Evolutionary conservation across 2,797 vertebrate species (phyloP).

Genomic region (Acomys russatus): DNA sequence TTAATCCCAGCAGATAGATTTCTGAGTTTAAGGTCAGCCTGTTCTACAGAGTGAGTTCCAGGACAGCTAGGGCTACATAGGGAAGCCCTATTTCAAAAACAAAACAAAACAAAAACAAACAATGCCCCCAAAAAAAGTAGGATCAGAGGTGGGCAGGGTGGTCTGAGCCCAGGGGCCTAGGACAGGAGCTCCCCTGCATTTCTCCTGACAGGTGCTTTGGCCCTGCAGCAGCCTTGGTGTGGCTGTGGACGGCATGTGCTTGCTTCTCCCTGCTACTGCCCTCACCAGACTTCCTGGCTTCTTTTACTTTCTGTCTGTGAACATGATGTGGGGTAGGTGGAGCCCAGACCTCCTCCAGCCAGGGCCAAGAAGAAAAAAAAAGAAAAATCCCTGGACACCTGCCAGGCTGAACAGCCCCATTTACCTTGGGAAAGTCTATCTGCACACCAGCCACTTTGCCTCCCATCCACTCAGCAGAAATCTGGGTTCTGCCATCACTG

Average conservation of each 20-base stretch:
- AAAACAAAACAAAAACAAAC: not conserved
- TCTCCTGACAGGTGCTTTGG: not conserved
- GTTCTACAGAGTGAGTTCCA: not conserved
- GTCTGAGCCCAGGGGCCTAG: not conserved
- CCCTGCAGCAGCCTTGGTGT: fast-evolving
- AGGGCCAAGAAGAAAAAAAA: constrained; percentile 1
- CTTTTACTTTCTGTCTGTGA: constrained; percentile 23
- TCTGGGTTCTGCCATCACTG: not conserved
- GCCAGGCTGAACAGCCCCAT: not conserved
- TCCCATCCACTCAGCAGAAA: not conserved
- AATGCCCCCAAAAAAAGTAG: too few relatives aligned
- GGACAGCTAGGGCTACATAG: not conserved
- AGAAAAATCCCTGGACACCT: not conserved
- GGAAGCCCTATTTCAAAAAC: not conserved
- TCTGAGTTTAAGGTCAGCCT: not conserved
- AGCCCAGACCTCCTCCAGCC: not conserved
- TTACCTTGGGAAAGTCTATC: constrained; percentile 27
- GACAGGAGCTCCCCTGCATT: too few relatives aligned
- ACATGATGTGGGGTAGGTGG: not conserved
- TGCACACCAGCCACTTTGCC: not conserved
- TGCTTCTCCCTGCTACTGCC: not conserved
- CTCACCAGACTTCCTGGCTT: not conserved
- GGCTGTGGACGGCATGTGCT: not conserved
- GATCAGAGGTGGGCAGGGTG: not conserved
- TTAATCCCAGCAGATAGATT: not conserved